Evolutionary conservation across 2,797 vertebrate genomes (phyloP).

Genomic region (Anguilla anguilla): DNA sequence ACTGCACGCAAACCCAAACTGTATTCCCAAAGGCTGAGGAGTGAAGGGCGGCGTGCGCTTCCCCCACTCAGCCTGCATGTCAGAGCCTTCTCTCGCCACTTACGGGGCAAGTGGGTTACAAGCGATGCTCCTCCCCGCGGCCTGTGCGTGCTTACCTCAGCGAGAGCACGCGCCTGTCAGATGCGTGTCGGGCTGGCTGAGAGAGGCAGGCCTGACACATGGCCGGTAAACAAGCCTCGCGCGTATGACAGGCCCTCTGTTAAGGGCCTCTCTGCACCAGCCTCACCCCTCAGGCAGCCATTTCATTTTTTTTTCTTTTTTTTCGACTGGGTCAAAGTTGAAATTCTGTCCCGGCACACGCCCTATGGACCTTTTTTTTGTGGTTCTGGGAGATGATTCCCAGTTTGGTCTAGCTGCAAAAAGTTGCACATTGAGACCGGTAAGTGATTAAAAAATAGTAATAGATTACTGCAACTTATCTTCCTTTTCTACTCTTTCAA

Average conservation of each 20-base stretch:
- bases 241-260: background rate
- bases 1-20: background rate
- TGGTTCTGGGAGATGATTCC: constrained; percentile 4
- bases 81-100: background rate
- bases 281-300: constrained; percentile 4
- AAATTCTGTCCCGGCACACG: background rate
- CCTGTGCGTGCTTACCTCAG: background rate
- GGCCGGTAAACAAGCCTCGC: background rate
- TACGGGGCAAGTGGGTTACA: background rate
- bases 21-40: background rate
- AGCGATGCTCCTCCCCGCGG: background rate
- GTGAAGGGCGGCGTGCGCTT: background rate
- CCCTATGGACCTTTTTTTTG: background rate
- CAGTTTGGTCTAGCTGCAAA: background rate
- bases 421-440: background rate
- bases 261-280: constrained; percentile 5
- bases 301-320: constrained; percentile 13
- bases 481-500: background rate
- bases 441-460: constrained; percentile 8
- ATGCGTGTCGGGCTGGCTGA: background rate
- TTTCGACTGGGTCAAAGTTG: constrained; percentile 18
- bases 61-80: background rate
- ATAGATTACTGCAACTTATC: background rate
- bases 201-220: background rate
- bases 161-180: background rate